Conservation (phyloP, 2,888 invertebrate species). For the Homarus gammarus region DNA sequence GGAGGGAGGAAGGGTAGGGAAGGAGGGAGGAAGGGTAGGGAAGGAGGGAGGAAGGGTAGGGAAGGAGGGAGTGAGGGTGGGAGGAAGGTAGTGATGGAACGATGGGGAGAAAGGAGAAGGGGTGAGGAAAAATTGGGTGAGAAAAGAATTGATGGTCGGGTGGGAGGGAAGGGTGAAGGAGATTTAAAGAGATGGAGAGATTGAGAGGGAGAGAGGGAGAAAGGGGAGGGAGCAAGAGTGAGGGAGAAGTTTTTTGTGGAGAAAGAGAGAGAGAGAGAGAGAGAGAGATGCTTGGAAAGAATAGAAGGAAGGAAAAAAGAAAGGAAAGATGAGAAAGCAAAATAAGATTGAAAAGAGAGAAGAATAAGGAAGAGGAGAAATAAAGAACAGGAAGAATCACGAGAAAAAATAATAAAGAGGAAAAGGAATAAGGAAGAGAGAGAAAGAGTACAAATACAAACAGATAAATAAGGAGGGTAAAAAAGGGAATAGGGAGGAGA, state of each 20-base stretch:
- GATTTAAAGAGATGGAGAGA: neutral
- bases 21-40: neutral
- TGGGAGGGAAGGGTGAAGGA: neutral
- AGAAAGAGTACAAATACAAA: too few relatives aligned
- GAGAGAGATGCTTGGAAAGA: neutral
- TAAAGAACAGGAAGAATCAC: too few relatives aligned
- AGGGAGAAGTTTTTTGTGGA: neutral
- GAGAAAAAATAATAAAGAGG: too few relatives aligned
- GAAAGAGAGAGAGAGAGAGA: conserved; percentile 21
- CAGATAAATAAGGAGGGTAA: too few relatives aligned
- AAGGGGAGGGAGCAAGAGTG: neutral
- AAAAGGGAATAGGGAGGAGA: too few relatives aligned
- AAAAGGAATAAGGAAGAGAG: too few relatives aligned
- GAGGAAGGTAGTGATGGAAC: neutral
- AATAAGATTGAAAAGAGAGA: too few relatives aligned
- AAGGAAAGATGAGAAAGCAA: too few relatives aligned
- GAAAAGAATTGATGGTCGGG: neutral
- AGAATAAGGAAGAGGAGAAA: too few relatives aligned
- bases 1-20: neutral
- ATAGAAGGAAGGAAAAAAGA: too few relatives aligned
- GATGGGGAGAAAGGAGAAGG: neutral
- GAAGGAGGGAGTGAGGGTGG: neutral
- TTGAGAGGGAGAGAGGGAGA: neutral
- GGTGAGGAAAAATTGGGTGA: neutral
- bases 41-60: neutral